A percentile compares a stretch with the other conserved stretches of the same genome.
phyloP scores from a whole-genome alignment of 1,140 invertebrate species.

The Chrysopa pallens region DNA sequence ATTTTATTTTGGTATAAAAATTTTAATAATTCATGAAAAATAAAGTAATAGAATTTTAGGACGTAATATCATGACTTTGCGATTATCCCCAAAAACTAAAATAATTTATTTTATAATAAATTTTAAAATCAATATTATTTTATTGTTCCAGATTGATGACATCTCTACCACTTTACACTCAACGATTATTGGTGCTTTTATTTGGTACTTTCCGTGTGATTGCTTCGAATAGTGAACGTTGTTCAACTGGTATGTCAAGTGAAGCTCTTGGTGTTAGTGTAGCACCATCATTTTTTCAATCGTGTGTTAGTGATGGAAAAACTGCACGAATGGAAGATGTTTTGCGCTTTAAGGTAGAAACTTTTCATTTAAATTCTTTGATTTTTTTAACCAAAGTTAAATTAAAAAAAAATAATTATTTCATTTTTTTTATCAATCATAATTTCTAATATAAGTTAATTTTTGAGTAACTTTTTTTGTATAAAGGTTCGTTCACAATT shows the following conservation, averaged over 20 bases:
- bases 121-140: too few relatives aligned
- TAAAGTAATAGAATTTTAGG: too few relatives aligned
- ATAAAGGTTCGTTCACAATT: too few relatives aligned
- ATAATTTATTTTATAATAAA: too few relatives aligned
- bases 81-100: too few relatives aligned
- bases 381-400: neutral
- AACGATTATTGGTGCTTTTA: constrained; percentile 81
- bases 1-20: too few relatives aligned
- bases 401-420: too few relatives aligned
- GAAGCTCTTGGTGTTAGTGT: constrained; percentile 90
- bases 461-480: too few relatives aligned
- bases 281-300: constrained; percentile 96
- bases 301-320: constrained; percentile 83
- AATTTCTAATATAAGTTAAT: too few relatives aligned
- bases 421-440: too few relatives aligned
- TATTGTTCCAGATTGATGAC: constrained; percentile 58
- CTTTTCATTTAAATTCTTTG: constrained; percentile 6
- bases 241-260: constrained; percentile 84
- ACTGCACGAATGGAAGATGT: constrained; percentile 91
- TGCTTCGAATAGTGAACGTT: constrained; percentile 78
- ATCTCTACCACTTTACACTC: constrained; percentile 74
- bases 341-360: constrained; percentile 70
- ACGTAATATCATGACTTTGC: too few relatives aligned
- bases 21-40: too few relatives aligned
- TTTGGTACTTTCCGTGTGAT: constrained; percentile 96